A percentile compares a stretch with the other conserved stretches of the same genome.
These are phyloP conservation scores for Cephus pygmeus DNA, from an alignment of 2,888 invertebrate genomes.

Conservation along the genomic window DNA sequence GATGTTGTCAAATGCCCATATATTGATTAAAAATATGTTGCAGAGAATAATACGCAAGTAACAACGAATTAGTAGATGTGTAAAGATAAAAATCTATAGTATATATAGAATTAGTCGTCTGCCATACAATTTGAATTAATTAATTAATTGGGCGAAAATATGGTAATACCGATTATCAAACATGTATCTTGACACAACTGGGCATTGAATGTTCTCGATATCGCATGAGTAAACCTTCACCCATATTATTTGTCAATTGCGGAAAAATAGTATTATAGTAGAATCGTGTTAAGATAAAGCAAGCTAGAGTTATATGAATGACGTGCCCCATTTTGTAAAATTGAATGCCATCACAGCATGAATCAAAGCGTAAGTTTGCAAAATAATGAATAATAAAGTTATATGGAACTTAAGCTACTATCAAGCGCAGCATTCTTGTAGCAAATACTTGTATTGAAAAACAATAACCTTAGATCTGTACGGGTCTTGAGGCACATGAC, in stretches of 20 bases:
- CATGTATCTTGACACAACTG: not conserved
- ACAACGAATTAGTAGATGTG: not conserved
- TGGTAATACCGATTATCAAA: not conserved
- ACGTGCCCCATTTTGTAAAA: not conserved
- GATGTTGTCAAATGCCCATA: not conserved
- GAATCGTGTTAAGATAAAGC: not conserved
- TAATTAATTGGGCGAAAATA: not conserved
- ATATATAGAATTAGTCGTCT: not conserved
- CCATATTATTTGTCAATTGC: not conserved
- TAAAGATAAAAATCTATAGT: not conserved
- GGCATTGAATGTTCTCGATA: not conserved
- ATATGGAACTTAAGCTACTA: constrained; percentile 2
- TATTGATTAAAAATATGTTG: not conserved
- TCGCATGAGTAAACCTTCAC: not conserved
- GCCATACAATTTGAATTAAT: not conserved
- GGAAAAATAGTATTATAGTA: not conserved
- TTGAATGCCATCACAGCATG: not conserved
- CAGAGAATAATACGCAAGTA: not conserved
- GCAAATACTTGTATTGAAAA: constrained; percentile 51
- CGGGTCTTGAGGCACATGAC: constrained; percentile 93
- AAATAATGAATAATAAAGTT: not conserved
- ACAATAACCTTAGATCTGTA: constrained; percentile 91
- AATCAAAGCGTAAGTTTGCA: not conserved
- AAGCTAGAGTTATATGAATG: not conserved
- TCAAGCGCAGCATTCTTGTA: constrained; percentile 12